Base-by-base conservation (phyloP, 2,888 invertebrate species). In the Drosophila phalerata region DNA sequence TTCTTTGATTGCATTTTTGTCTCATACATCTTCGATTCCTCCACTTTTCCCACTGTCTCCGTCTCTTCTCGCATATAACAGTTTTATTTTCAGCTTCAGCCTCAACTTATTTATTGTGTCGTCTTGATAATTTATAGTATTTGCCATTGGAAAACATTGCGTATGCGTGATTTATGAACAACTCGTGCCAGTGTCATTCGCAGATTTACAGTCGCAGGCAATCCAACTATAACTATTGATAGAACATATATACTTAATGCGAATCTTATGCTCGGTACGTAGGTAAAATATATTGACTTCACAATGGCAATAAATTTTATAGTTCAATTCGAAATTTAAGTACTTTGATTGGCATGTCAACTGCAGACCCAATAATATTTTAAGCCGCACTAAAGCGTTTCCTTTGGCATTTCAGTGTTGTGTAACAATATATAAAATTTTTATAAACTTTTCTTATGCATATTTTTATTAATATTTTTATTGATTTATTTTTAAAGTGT, bases 101-200 rank as follows among this genome's bases (percentile, higher is more conserved):
- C 42, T 32, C n/a, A 28, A 47, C 43, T 81, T 84, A 87, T 83
- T 85, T 83, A 87, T 81, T 56, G 72, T 77, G 71, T 68, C 79
- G 48, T 62, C 73, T 61, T 47, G 9, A 51, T 82, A 70, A 84
- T 84, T 84, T 84, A 84, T 84, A 42, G 67, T 74, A 62, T 71
- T 73, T 70, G 55, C 28, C 66, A 66, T 37, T 69, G 85, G 73
- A 56, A 66, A 34, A 49, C 85, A 77, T 57, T 81, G 84, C 88
- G 84, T 88, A 85, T 85, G 63, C 86, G 81, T 85, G 85, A 85
- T 86, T 85, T 85, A 85, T 88, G 32, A 30, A 37, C 43, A 48
- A 30, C 43, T 70, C 57, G 47, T 56, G 65, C 58, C 38, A 62
- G 69, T 56, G 53, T 55, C 30, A 30, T 69, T 45, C 58, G 43